These are phyloP conservation scores for Hermetia illucens DNA, from an alignment of 1,140 invertebrate species.

Conservation along the genomic window DNA sequence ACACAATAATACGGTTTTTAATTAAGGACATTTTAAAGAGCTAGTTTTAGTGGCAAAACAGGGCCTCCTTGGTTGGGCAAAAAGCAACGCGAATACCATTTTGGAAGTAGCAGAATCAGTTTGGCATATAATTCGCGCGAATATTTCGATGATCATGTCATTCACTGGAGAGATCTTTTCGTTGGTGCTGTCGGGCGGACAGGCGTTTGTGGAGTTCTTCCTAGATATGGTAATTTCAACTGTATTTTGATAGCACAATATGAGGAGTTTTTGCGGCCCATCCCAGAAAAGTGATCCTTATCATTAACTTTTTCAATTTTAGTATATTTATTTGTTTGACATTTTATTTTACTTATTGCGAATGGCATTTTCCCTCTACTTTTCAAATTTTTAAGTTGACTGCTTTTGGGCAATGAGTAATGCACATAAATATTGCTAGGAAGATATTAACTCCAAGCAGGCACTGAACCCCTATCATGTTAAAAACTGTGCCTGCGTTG, in stretches of 20 bases:
- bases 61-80: slow-evolving; percentile 64
- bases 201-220: slow-evolving; percentile 85
- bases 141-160: slow-evolving; percentile 79
- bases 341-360: no score
- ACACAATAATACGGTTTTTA: slow-evolving; percentile 23
- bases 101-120: slow-evolving; percentile 80
- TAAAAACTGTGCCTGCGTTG: no score
- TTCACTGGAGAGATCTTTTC: slow-evolving; percentile 76
- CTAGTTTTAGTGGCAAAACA: slow-evolving; percentile 32
- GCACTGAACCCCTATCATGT: no score
- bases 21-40: slow-evolving; percentile 32
- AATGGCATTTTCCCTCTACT: no score
- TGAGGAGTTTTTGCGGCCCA: no score
- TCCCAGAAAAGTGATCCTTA: no score
- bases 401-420: no score
- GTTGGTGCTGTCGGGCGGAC: slow-evolving; percentile 78
- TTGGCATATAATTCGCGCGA: slow-evolving; percentile 86
- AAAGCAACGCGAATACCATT: slow-evolving; percentile 85
- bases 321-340: no score
- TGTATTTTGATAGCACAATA: slow-evolving; percentile 3
- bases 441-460: no score
- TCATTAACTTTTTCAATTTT: no score
- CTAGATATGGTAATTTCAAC: slow-evolving; percentile 65
- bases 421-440: no score
- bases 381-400: no score